phyloP scores from a whole-genome alignment of 2,797 vertebrate species.

The Cercopithecus mitis region DNA sequence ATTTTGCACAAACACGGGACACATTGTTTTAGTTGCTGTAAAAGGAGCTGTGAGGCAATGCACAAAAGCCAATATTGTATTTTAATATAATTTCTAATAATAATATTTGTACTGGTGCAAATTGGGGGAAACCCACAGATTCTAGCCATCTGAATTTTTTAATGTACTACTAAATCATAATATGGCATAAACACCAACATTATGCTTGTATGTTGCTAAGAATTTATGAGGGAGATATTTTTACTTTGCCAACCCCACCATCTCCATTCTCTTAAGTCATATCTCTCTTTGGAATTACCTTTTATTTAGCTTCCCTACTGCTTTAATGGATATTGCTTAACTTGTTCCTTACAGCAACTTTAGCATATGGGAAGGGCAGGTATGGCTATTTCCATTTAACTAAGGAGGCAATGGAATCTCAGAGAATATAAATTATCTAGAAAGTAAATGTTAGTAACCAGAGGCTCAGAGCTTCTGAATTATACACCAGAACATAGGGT shows the following conservation, averaged over 20 bases:
- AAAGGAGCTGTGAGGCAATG: constrained; percentile 4
- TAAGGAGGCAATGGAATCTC: background rate
- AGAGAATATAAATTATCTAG: background rate
- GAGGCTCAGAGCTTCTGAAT: background rate
- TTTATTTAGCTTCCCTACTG: background rate
- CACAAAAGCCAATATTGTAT: background rate
- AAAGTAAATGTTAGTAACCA: constrained; percentile 20
- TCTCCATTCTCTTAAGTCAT: background rate
- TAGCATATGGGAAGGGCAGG: background rate
- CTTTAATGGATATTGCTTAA: background rate
- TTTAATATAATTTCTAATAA: constrained; percentile 23
- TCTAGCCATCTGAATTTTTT: constrained; percentile 11
- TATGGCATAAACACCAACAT: background rate
- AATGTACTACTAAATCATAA: constrained; percentile 6
- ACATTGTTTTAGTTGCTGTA: background rate
- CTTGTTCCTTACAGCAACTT: background rate
- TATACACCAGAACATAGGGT: background rate
- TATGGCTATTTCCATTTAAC: background rate
- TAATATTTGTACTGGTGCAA: background rate
- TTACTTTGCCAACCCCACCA: background rate
- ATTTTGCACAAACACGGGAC: background rate
- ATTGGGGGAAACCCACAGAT: background rate
- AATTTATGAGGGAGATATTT: background rate
- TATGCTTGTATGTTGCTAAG: constrained; percentile 28
- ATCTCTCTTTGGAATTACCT: constrained; percentile 24